Evolutionary conservation across 2,888 invertebrate genomes (phyloP), one percentile per base, ranked within the genome.

Genomic region (Scaptomyza parva): DNA sequence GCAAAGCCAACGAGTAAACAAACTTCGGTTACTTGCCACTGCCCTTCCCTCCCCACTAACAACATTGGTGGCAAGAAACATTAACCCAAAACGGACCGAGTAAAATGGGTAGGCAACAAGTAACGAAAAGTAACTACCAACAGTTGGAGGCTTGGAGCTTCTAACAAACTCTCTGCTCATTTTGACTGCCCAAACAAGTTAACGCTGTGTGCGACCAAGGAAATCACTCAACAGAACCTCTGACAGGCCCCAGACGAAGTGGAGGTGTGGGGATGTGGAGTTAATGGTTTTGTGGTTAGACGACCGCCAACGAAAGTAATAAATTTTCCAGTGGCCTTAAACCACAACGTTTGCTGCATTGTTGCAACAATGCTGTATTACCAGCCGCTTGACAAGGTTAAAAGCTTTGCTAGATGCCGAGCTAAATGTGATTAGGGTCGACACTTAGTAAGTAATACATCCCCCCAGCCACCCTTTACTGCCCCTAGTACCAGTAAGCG

Each of bases 221-320:
- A 87, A 81, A 81, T 87, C 87, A 74, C 68, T 87, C 87, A 77
- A 62, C 67, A 58, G 18, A 61, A 72, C 66, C 69, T 63, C 45
- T 51, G 60, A 40, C 60, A 48, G 51, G 37, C 26, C n/a, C 33
- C 4, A 7, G 30, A 33, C 14, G 40, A 2, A 17, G 30, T 4
- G 18, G 18, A 12, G 33, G 6, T 14, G 28, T 28, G 28, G 28
- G 5, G 17, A 18, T 26, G n/a, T 3, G 12, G 20, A 0, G 2
- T n/a, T n/a, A 28, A 7, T 5, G 18, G 14, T 14, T 14, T 30
- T 35, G 12, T 39, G 67, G 57, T 57, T 18, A 40, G 52, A 37
- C 28, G 45, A 48, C 65, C 48, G 37, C 60, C 79, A 62, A 55
- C 50, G 59, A 62, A 52, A 62, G 81, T 68, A 80, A 87, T 86